A percentile compares a stretch with the other conserved stretches of the same genome.
Evolutionary conservation across 2,888 invertebrate genomes (phyloP).

Genomic region (Thymelicus lineola): DNA sequence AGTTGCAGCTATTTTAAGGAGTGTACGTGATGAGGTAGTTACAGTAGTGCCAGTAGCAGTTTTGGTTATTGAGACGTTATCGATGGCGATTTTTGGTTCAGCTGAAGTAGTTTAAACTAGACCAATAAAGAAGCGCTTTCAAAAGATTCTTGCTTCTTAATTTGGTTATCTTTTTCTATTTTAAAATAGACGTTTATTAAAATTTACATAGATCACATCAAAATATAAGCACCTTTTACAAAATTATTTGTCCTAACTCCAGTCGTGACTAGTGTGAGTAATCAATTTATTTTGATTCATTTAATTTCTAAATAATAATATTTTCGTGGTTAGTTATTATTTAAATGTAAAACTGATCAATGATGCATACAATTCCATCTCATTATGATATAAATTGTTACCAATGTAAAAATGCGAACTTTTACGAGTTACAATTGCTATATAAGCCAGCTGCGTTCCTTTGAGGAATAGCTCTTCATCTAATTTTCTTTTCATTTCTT

Average conservation of each 20-base stretch:
- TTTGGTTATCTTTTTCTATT: too few relatives aligned
- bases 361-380: neutral
- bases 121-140: too few relatives aligned
- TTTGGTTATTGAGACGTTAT: constrained; percentile 1
- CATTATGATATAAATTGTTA: constrained; percentile 19
- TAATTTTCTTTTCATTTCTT: constrained; percentile 69
- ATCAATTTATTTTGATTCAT: too few relatives aligned
- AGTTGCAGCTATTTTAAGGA: constrained; percentile 12
- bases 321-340: neutral
- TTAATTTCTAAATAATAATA: neutral
- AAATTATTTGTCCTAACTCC: too few relatives aligned
- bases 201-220: too few relatives aligned
- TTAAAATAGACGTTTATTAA: too few relatives aligned
- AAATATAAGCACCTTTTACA: too few relatives aligned
- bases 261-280: too few relatives aligned
- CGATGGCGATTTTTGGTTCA: constrained; percentile 1
- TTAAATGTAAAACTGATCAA: neutral
- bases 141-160: too few relatives aligned
- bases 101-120: neutral
- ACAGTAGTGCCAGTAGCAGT: constrained; percentile 43
- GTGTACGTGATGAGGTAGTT: constrained; percentile 37
- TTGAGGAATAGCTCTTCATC: constrained; percentile 62
- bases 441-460: constrained; percentile 63
- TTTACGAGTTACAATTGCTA: constrained; percentile 47
- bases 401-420: constrained; percentile 38